phyloP scores from a whole-genome alignment of 2,888 invertebrate genomes.

The Balanococcus diminutus region DNA sequence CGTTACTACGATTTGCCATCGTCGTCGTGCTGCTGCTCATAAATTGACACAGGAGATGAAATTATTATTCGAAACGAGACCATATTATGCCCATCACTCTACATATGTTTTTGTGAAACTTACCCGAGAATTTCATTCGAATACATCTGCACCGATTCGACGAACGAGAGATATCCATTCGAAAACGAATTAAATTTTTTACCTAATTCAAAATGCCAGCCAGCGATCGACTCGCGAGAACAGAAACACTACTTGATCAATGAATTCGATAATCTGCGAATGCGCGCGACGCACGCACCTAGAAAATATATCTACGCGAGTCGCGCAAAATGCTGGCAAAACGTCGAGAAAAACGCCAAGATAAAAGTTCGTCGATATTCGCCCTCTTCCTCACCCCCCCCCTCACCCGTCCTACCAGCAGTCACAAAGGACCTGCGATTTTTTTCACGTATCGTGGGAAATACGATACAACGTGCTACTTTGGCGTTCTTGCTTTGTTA shows the following conservation, averaged over 20 bases:
- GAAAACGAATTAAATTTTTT: background rate
- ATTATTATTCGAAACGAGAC: no score
- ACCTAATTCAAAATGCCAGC: background rate
- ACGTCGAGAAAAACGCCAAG: background rate
- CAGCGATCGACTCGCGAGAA: background rate
- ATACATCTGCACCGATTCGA: background rate
- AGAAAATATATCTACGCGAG: background rate
- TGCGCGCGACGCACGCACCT: background rate
- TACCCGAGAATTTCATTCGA: background rate
- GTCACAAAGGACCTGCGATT: no score
- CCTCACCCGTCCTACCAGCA: no score
- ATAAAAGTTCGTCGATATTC: conserved; percentile 2
- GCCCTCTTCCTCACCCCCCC: no score
- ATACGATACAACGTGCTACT: background rate
- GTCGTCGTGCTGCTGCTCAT: background rate
- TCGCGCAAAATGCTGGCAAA: no score
- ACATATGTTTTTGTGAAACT: no score
- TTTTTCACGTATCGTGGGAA: background rate
- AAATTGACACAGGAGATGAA: background rate
- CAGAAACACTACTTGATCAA: background rate
- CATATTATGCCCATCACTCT: no score
- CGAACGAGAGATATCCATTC: background rate
- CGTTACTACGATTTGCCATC: background rate
- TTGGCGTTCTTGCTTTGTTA: background rate
- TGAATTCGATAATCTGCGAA: background rate